Base-by-base conservation (phyloP, 64 coral and sea anemone species). In the Platygyra sinensis region DNA sequence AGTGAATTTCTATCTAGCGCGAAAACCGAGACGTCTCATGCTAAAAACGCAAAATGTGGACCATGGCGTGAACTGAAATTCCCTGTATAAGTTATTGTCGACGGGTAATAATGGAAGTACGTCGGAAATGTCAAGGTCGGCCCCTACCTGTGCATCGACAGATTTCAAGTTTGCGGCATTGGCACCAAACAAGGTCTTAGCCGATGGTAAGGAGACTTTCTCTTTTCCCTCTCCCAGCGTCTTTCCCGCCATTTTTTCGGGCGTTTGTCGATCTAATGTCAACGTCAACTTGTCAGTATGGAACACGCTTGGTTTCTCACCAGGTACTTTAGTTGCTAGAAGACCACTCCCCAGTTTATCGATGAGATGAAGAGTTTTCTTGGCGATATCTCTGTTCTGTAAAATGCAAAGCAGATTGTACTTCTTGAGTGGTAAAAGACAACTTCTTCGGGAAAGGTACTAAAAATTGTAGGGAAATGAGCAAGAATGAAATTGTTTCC, bases 71-170 rank as follows among this genome's bases (percentile, higher is more conserved):
- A 46, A 8, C 42, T 7, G 7, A 46, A 8, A 5, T 46, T 12
- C 54, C 10, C 7, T 14, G 10, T 12, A 12, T 57, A 57, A 15
- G 54, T 15, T 57, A 57, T 13, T 2, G 10, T 57, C 11, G 11
- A 16, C 54, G 54, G 11, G 54, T 57, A 57, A 57, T 16, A 57
- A 16, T 16, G 9, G 10, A 57, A 16, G 10, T 1, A 16, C 54
- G 54, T 57, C 15, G 15, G 30, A 11, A 61, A 60, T 17, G 52
- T 80, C 60, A 61, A 4, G 17, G 32, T 14, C 4, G 18, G 30
- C 36, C n/a, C 22, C 16, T 88, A 93, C 92, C 86, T 94, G 86
- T 65, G 78, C 87, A 36, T 83, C 92, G 24, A 89, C 72, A 10
- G 86, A 94, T 62, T 52, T 73, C 30, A 83, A 17, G 65, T 69